phyloP scores from a whole-genome alignment of 2,797 vertebrate species.

The Helostoma temminkii region DNA sequence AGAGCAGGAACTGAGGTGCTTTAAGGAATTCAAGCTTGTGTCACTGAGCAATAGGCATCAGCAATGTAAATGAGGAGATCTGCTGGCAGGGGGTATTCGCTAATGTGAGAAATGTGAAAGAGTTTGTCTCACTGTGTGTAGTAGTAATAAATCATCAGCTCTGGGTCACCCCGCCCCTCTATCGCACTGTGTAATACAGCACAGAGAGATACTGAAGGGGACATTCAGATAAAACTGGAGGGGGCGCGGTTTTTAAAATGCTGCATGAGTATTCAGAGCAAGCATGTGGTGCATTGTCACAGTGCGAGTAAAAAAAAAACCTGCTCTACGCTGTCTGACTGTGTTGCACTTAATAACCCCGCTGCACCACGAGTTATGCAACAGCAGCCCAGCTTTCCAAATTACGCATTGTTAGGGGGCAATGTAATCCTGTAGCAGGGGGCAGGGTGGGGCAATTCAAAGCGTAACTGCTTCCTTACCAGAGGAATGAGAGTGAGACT shows the following conservation, averaged over 20 bases:
- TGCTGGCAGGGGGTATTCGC: slow-evolving; percentile 29
- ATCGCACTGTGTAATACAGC: slow-evolving; percentile 66
- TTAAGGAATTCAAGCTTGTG: slow-evolving; percentile 54
- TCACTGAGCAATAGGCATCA: slow-evolving; percentile 44
- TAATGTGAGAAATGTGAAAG: slow-evolving; percentile 45
- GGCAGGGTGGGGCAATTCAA: slow-evolving; percentile 64
- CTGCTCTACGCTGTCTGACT: slow-evolving; percentile 17
- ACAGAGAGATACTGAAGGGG: slow-evolving; percentile 27
- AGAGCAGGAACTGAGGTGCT: slow-evolving; percentile 17
- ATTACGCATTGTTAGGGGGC: slow-evolving; percentile 73
- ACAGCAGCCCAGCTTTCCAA: slow-evolving; percentile 48
- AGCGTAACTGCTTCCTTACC: slow-evolving; percentile 87
- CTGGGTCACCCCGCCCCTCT: slow-evolving; percentile 55
- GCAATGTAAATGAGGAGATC: slow-evolving; percentile 46
- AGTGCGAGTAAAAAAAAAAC: slow-evolving; percentile 10
- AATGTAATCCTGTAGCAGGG: slow-evolving; percentile 53
- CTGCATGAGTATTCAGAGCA: slow-evolving; percentile 9
- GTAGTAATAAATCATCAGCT: slow-evolving; percentile 60
- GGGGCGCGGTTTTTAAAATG: slow-evolving; percentile 73
- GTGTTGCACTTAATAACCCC: slow-evolving; percentile 53
- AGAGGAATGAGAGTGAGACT: slow-evolving; percentile 95
- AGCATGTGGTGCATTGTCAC: slow-evolving; percentile 41
- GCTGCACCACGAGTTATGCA: slow-evolving; percentile 62
- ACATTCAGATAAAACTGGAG: slow-evolving; percentile 28
- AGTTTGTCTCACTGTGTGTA: slow-evolving; percentile 52